A percentile compares a stretch with the other conserved stretches of the same genome.
phyloP scores from a whole-genome alignment of 2,113 vertebrate genomes.

The Pyrgilauda ruficollis region DNA sequence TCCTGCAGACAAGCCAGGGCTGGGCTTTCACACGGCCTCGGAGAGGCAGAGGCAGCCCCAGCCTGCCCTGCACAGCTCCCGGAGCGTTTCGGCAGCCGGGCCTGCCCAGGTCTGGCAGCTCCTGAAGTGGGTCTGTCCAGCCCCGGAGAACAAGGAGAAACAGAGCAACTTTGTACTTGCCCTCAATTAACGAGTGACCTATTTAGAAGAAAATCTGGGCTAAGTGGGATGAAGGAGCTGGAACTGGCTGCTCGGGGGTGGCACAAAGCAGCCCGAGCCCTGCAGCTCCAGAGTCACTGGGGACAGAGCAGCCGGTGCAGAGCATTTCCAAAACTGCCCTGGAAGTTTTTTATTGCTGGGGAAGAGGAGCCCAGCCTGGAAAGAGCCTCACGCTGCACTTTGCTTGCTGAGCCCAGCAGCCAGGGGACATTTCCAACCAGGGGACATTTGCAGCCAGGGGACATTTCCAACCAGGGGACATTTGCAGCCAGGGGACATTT shows the following conservation, averaged over 20 bases:
- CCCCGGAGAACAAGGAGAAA: neutral
- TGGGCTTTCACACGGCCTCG: neutral
- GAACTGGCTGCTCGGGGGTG: neutral
- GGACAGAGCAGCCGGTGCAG: neutral
- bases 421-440: no score
- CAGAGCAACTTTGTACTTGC: slow-evolving; percentile 18
- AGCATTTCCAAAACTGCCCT: neutral
- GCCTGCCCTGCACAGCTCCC: neutral
- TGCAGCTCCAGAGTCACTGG: accelerated
- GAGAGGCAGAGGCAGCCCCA: neutral
- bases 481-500: neutral
- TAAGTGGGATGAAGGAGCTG: slow-evolving; percentile 36
- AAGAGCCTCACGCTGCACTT: accelerated
- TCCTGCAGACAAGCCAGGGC: neutral
- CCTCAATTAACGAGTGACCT: slow-evolving; percentile 41
- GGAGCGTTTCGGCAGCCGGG: neutral
- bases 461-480: no score
- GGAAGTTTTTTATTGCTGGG: neutral
- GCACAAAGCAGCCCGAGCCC: neutral
- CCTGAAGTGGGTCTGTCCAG: neutral
- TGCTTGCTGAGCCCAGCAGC: neutral
- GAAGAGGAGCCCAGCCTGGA: neutral
- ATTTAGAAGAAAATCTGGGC: slow-evolving; percentile 48
- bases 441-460: no score
- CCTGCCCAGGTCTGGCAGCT: neutral